Percentiles rank a stretch among this genome's conserved stretches.
phyloP scores from a whole-genome alignment of 2,113 vertebrate genomes.

The Tringa solitaria region DNA sequence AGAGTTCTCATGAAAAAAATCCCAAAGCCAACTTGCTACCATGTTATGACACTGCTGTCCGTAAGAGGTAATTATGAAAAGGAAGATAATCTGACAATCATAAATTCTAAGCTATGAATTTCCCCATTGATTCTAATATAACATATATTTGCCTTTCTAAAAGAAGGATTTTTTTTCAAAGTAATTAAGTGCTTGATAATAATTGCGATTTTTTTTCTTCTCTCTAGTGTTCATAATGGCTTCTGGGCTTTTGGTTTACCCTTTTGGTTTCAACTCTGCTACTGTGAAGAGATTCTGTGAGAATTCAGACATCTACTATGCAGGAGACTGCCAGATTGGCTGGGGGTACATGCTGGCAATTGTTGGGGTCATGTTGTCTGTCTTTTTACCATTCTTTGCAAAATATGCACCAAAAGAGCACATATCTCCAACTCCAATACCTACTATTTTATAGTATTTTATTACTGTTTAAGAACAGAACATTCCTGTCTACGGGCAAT shows the following conservation, averaged over 20 bases:
- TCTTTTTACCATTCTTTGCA: constrained; percentile 94
- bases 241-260: constrained; percentile 89
- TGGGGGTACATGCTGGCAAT: constrained; percentile 96
- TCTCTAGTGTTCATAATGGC: constrained; percentile 91
- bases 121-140: not conserved
- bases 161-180: not conserved
- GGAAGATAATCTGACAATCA: not conserved
- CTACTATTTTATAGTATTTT: constrained; percentile 89
- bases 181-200: not conserved
- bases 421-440: constrained; percentile 87
- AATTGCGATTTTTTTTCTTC: constrained; percentile 3
- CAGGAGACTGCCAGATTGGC: constrained; percentile 90
- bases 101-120: not conserved
- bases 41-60: not conserved
- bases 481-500: constrained; percentile 35
- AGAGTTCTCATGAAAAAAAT: not conserved
- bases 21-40: not conserved
- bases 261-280: constrained; percentile 88
- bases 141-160: not conserved
- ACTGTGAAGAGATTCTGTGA: constrained; percentile 88
- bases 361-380: constrained; percentile 91
- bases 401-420: constrained; percentile 96
- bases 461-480: constrained; percentile 31
- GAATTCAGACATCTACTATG: constrained; percentile 88
- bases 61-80: not conserved